phyloP scores from a whole-genome alignment of 2,113 vertebrate genomes.

The Tyto alba region DNA sequence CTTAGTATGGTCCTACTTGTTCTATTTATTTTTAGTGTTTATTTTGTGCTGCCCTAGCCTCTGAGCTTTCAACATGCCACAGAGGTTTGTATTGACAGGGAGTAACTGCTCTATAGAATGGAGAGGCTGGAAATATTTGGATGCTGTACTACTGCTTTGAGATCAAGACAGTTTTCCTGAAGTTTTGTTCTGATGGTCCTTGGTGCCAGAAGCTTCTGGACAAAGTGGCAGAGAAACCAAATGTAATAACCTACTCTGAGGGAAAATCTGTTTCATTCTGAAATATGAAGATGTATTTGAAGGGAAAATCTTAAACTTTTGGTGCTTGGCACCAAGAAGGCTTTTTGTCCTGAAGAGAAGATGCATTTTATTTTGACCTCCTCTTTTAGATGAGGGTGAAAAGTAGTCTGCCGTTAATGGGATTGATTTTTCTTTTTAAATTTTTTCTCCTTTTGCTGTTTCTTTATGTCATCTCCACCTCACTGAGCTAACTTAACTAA shows the following conservation, averaged over 20 bases:
- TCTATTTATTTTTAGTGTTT: neutral
- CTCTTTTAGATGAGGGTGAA: neutral
- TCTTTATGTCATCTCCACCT: neutral
- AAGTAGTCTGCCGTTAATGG: neutral
- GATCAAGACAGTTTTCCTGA: neutral
- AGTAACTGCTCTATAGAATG: neutral
- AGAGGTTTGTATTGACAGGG: neutral
- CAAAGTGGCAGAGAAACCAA: neutral
- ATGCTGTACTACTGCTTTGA: neutral
- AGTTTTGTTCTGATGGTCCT: neutral
- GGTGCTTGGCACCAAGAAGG: neutral
- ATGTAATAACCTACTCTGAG: neutral
- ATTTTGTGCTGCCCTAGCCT: neutral
- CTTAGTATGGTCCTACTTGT: neutral
- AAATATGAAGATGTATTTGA: neutral
- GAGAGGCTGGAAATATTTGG: neutral
- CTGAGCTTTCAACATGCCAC: neutral
- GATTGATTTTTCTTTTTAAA: neutral
- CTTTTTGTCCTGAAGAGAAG: neutral
- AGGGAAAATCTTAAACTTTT: neutral
- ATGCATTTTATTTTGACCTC: neutral
- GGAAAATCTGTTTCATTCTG: neutral
- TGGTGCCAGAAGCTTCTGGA: neutral
- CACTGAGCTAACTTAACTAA: neutral
- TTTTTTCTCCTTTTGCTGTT: neutral